These are phyloP conservation scores for Trachymyrmex cornetzi DNA, from an alignment of 1,140 invertebrate species.

Conservation along the genomic window DNA sequence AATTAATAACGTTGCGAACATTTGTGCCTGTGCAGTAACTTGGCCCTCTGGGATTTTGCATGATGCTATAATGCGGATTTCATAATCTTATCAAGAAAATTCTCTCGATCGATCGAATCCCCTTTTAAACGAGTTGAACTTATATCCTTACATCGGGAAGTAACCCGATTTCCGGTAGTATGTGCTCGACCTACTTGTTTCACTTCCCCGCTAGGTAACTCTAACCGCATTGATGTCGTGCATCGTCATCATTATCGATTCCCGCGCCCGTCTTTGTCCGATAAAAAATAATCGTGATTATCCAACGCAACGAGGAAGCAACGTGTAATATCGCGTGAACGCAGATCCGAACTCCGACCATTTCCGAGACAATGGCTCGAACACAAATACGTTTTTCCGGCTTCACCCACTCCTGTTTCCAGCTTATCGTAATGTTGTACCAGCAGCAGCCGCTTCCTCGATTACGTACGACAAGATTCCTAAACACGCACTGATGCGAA, in stretches of 20 bases:
- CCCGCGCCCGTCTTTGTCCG: constrained; percentile 22
- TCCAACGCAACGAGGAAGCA: constrained; percentile 33
- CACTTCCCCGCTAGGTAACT: constrained; percentile 21
- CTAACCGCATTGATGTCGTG: constrained; percentile 40
- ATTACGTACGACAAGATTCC: constrained; percentile 1
- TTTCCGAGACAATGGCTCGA: constrained; percentile 33
- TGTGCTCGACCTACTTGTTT: constrained; percentile 46
- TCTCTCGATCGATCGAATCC: constrained; percentile 2
- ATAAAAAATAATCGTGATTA: constrained; percentile 53
- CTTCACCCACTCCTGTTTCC: neutral
- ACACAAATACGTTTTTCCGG: constrained; percentile 39
- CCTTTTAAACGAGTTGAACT: constrained; percentile 4
- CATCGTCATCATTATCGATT: constrained; percentile 36
- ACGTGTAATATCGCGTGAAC: constrained; percentile 32
- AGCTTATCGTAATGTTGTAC: neutral
- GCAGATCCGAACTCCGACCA: constrained; percentile 4
- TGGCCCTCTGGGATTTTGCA: neutral
- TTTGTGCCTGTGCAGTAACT: neutral
- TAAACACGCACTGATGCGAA: neutral
- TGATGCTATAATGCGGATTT: neutral
- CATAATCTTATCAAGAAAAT: too few relatives aligned
- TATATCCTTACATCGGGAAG: constrained; percentile 48
- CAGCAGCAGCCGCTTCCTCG: neutral
- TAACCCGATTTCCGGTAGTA: constrained; percentile 44
- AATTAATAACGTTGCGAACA: neutral